Conservation (phyloP, 1,140 invertebrate species). For the Drosophila rufa region DNA sequence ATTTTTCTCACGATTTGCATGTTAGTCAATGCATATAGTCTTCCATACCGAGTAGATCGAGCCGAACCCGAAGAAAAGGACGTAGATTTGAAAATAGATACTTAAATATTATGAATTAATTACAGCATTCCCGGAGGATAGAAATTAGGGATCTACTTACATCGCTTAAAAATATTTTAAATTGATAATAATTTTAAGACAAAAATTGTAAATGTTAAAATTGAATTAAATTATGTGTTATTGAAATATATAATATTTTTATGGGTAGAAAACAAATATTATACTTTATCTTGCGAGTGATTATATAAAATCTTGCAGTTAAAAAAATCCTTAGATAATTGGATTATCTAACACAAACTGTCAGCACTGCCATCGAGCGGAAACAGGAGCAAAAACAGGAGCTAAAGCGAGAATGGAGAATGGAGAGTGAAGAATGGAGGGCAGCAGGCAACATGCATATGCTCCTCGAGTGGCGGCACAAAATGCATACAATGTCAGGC, state of each 20-base stretch:
- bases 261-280: no score
- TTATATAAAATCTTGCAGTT: no score
- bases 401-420: conserved; percentile 6
- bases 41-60: no score
- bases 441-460: conserved; percentile 64
- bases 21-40: background rate
- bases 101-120: background rate
- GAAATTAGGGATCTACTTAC: no score
- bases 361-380: background rate
- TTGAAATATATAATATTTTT: background rate
- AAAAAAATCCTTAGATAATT: background rate
- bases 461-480: conserved; percentile 61
- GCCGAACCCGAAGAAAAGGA: no score
- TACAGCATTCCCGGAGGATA: no score
- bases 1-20: background rate
- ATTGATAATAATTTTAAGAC: no score
- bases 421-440: conserved; percentile 3
- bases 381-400: conserved; percentile 23
- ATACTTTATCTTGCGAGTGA: no score
- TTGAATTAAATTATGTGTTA: background rate
- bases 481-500: conserved; percentile 82
- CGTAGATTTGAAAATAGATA: background rate
- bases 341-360: background rate
- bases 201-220: background rate
- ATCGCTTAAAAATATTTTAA: no score